These are phyloP conservation scores for Ranitomeya imitator DNA, from an alignment of 2,113 vertebrate species.

Conservation along the genomic window DNA sequence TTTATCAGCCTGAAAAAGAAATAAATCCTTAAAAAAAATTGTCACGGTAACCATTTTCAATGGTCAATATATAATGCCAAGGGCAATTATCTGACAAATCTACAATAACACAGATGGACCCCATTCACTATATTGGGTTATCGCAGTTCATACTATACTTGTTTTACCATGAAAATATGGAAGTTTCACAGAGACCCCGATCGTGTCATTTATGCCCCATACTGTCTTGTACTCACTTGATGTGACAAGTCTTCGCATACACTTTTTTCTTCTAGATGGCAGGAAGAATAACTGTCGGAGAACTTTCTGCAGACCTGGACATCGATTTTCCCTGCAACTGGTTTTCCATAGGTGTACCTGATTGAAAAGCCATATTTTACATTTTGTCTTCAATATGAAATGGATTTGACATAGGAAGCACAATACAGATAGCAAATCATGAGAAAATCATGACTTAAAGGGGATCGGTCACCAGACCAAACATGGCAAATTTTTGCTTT, in stretches of 20 bases:
- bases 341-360: constrained; percentile 51
- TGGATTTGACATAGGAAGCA: not conserved
- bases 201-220: not conserved
- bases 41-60: no score
- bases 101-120: no score
- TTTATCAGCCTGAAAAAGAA: constrained; percentile 66
- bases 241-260: constrained; percentile 66
- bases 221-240: constrained; percentile 11
- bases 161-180: not conserved
- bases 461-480: no score
- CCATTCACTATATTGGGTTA: not conserved
- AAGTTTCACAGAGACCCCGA: not conserved
- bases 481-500: no score
- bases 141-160: not conserved
- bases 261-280: constrained; percentile 60
- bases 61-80: no score
- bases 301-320: constrained; percentile 42
- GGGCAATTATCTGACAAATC: not conserved
- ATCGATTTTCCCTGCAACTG: constrained; percentile 28
- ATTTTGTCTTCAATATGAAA: not conserved
- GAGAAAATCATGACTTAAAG: not conserved
- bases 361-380: not conserved
- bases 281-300: constrained; percentile 12
- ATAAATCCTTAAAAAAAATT: constrained; percentile 20
- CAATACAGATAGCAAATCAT: not conserved